Conservation (phyloP, 2,888 invertebrate species). For the Erebia palarica region DNA sequence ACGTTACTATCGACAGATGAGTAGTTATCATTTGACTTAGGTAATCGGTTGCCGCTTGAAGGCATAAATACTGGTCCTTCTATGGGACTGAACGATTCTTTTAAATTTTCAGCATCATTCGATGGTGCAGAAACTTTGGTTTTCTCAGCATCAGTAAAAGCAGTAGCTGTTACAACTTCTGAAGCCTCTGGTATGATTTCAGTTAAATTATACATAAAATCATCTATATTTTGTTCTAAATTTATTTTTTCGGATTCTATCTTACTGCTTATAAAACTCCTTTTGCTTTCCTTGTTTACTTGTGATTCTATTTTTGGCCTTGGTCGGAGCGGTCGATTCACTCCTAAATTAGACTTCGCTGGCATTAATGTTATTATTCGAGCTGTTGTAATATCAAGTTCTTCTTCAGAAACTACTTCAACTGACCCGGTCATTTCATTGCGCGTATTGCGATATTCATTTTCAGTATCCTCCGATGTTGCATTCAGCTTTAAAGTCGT, state of each 20-base stretch:
- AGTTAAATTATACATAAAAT: slow-evolving; percentile 50
- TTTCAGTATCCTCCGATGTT: slow-evolving; percentile 47
- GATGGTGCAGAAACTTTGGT: slow-evolving; percentile 46
- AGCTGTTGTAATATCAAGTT: slow-evolving; percentile 67
- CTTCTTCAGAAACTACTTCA: slow-evolving; percentile 73
- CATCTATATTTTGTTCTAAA: slow-evolving; percentile 54
- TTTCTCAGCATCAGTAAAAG: slow-evolving; percentile 45
- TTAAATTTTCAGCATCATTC: slow-evolving; percentile 52
- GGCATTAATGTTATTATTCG: slow-evolving; percentile 85
- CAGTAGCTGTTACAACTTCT: slow-evolving; percentile 50
- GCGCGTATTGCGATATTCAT: slow-evolving; percentile 56
- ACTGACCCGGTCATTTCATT: slow-evolving; percentile 71
- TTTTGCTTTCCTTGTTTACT: slow-evolving; percentile 59
- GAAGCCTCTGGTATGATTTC: slow-evolving; percentile 50
- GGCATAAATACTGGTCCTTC: slow-evolving; percentile 16
- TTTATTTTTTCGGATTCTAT: slow-evolving; percentile 51
- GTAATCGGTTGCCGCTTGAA: slow-evolving; percentile 61
- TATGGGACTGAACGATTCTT: slow-evolving; percentile 38
- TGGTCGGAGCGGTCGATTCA: slow-evolving; percentile 87
- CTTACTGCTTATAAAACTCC: slow-evolving; percentile 62
- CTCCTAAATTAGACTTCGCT: slow-evolving; percentile 90
- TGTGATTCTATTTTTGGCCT: slow-evolving; percentile 76
- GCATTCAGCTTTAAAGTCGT: slow-evolving; percentile 42
- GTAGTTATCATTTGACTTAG: slow-evolving; percentile 64
- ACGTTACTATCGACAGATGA: slow-evolving; percentile 36